Evolutionary conservation across 2,797 vertebrate genomes (phyloP).

Genomic region (Cyprinodon diabolis): DNA sequence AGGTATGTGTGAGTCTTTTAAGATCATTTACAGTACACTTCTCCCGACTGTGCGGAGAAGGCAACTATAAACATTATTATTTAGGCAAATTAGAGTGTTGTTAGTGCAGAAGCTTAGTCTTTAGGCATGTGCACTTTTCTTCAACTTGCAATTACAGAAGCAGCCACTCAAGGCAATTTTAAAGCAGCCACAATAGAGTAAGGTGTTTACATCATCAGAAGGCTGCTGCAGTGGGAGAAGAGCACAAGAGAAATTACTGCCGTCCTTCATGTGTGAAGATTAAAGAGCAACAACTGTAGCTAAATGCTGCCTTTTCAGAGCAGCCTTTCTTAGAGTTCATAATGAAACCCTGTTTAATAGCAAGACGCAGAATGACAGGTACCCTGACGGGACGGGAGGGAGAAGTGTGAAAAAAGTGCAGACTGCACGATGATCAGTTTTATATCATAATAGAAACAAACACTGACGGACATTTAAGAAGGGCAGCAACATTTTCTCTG

Average conservation of each 20-base stretch:
- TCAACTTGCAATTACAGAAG: slow-evolving; percentile 68
- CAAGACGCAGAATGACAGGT: not conserved
- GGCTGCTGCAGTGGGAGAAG: slow-evolving; percentile 20
- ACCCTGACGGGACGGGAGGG: not conserved
- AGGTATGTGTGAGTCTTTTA: slow-evolving; percentile 41
- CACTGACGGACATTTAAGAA: not conserved
- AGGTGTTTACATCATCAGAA: slow-evolving; percentile 67
- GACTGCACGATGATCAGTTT: not conserved
- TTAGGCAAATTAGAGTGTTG: slow-evolving; percentile 13
- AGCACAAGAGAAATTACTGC: slow-evolving; percentile 54
- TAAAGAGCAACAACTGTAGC: slow-evolving; percentile 41
- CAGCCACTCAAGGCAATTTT: slow-evolving; percentile 65
- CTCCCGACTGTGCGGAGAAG: not conserved
- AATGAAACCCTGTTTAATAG: slow-evolving; percentile 11
- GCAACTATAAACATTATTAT: slow-evolving; percentile 10
- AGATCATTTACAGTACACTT: slow-evolving; percentile 43
- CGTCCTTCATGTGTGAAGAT: slow-evolving; percentile 50
- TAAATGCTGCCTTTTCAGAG: slow-evolving; percentile 32
- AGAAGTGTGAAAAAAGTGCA: not conserved
- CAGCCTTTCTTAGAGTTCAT: slow-evolving; percentile 23
- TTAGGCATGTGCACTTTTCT: slow-evolving; percentile 20
- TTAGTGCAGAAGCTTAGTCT: slow-evolving; percentile 15
- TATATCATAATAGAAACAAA: not conserved
- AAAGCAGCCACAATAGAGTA: slow-evolving; percentile 47
- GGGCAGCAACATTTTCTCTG: not conserved